Base-by-base conservation (phyloP, 2,113 vertebrate genomes). In the Cryptotis parvus region DNA sequence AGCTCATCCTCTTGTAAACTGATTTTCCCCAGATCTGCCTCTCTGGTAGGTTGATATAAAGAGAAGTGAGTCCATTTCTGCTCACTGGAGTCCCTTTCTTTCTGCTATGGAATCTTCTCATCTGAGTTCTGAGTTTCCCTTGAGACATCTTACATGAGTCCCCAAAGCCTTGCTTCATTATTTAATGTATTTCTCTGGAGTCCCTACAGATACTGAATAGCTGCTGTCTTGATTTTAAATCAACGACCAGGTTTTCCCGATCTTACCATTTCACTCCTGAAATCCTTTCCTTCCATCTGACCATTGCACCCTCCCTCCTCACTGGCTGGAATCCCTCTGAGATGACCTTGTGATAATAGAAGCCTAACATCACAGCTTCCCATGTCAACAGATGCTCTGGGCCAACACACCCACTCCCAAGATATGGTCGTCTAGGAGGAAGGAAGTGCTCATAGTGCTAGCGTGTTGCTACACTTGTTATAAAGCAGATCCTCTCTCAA, bases 1-100 rank as follows among this genome's bases (percentile, higher is more conserved):
- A 91, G 70, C 52, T 74, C 79, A 31, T 83, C 31, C 7, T 76
- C 63, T 91, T 88, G 55, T 92, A 80, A 90, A 91, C 14, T 80
- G 89, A 74, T 86, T 96, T 95, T 37, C 41, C 68, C 35, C 6
- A 87, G 72, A 61, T 29, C 29, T 79, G 31, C 35, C 22, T 89
- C 55, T 81, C 85, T 72, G 65, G 65, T 69, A 63, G 29, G 45
- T n/a, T 70, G 70, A 79, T 45, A 86, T 55, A 15, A 80, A 86
- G 43, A 90, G 70, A 89, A 92, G 58, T 84, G 1, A 61, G 84
- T 81, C 29, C 27, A 29, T 77, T 88, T 77, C 55, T 89, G 76
- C 52, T 86, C 15, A 79, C 22, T 16, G 29, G 26, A 79, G 9
- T 41, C 49, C 29, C 26, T 66, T n/a, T 72, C 39, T 95, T 91